These are phyloP conservation scores for Hycleus cichorii DNA, from an alignment of 1,140 invertebrate genomes.

Conservation along the genomic window DNA sequence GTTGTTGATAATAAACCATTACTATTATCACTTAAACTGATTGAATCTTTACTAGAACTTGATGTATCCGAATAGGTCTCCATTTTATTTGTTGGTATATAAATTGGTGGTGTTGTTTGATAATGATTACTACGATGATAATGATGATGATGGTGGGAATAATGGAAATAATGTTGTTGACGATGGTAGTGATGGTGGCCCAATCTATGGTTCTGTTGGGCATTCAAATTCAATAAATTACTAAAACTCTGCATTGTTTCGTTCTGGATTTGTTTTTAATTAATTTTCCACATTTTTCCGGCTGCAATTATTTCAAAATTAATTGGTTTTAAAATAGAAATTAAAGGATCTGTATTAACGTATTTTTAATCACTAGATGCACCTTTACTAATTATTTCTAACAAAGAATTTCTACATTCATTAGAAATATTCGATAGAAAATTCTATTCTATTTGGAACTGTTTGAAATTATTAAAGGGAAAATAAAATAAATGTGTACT, in stretches of 20 bases:
- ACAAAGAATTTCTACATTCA: too few relatives aligned
- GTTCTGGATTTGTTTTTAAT: neutral
- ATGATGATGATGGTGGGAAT: conserved; percentile 5
- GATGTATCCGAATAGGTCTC: too few relatives aligned
- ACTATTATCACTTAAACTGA: neutral
- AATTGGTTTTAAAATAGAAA: too few relatives aligned
- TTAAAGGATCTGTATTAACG: too few relatives aligned
- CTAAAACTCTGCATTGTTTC: conserved; percentile 28
- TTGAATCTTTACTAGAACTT: conserved; percentile 6
- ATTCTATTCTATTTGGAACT: too few relatives aligned
- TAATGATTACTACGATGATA: conserved; percentile 14
- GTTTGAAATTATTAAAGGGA: too few relatives aligned
- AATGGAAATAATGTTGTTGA: conserved; percentile 17
- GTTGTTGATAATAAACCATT: conserved; percentile 1
- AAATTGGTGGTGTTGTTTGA: neutral
- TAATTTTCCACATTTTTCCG: too few relatives aligned
- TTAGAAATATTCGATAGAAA: too few relatives aligned
- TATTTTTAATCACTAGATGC: too few relatives aligned
- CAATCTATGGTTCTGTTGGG: conserved; percentile 3
- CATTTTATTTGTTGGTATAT: neutral
- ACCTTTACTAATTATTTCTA: too few relatives aligned
- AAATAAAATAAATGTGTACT: too few relatives aligned
- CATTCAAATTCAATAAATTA: conserved; percentile 20
- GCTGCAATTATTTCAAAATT: too few relatives aligned
- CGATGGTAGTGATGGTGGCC: conserved; percentile 20